These are phyloP conservation scores for Dichetophora obliterata DNA, from an alignment of 2,888 invertebrate species.

Conservation along the genomic window DNA sequence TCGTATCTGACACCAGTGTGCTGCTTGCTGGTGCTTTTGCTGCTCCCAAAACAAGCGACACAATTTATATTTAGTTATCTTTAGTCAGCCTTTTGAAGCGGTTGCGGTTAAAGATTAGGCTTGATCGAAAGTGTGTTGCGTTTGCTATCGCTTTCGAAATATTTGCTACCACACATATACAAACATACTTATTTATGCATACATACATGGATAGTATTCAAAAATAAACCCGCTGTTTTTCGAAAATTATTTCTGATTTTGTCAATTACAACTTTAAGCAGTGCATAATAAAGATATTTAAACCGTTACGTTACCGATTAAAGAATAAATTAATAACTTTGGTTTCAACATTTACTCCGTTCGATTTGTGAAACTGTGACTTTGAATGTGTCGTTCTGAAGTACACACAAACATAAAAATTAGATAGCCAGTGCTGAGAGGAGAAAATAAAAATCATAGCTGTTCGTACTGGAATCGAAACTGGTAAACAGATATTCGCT, in stretches of 20 bases:
- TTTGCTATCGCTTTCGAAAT: constrained; percentile 6
- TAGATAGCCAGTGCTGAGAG: neutral
- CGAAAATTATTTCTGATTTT: neutral
- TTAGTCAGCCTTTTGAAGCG: constrained; percentile 64
- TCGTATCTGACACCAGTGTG: constrained; percentile 3
- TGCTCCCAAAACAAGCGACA: constrained; percentile 25
- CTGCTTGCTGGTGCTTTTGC: constrained; percentile 12
- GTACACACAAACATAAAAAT: neutral
- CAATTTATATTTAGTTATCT: constrained; percentile 63
- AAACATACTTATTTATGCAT: too few relatives aligned
- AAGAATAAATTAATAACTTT: too few relatives aligned
- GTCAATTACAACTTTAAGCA: neutral
- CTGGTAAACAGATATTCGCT: neutral
- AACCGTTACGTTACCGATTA: too few relatives aligned
- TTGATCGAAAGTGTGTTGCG: constrained; percentile 18
- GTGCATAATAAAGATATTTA: too few relatives aligned
- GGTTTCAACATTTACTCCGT: too few relatives aligned
- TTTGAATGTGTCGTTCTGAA: neutral
- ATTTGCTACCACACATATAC: neutral
- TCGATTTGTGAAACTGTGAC: neutral
- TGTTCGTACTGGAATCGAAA: neutral
- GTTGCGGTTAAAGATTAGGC: constrained; percentile 53
- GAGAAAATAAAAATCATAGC: neutral
- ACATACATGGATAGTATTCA: constrained; percentile 5
- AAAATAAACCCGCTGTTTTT: constrained; percentile 4